phyloP scores from a whole-genome alignment of 2,797 vertebrate species.

The Lagorchestes hirsutus region DNA sequence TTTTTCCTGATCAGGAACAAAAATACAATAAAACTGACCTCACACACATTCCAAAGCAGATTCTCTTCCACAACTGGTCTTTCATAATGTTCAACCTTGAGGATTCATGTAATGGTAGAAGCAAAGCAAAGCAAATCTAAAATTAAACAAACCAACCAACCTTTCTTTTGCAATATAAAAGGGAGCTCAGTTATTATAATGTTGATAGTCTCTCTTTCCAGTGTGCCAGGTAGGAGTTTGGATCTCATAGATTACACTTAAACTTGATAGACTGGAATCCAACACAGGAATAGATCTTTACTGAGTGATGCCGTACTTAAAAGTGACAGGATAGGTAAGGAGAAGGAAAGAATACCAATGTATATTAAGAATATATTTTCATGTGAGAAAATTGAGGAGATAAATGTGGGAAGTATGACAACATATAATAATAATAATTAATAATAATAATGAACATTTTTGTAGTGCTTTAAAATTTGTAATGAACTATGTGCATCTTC shows the following conservation, averaged over 20 bases:
- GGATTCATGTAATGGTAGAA: neutral
- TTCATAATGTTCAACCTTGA: constrained; percentile 1
- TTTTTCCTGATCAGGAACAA: constrained; percentile 35
- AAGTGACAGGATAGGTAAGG: neutral
- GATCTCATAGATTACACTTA: neutral
- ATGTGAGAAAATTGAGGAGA: neutral
- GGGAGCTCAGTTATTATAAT: neutral
- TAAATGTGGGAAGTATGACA: neutral
- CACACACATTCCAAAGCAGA: constrained; percentile 23
- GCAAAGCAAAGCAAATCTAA: neutral
- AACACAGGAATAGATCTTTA: neutral
- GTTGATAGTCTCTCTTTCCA: neutral
- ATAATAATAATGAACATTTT: neutral
- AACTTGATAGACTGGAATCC: neutral
- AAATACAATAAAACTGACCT: neutral
- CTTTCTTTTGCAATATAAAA: neutral
- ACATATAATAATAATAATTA: neutral
- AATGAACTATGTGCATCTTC: neutral
- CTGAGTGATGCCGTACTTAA: neutral
- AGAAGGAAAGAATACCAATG: neutral
- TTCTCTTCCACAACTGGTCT: neutral
- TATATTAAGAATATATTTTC: constrained; percentile 17
- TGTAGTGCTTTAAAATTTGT: neutral
- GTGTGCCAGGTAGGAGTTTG: neutral
- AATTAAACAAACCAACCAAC: neutral